Evolutionary conservation across 2,888 invertebrate species (phyloP).

Genomic region (Morpho deidamia): DNA sequence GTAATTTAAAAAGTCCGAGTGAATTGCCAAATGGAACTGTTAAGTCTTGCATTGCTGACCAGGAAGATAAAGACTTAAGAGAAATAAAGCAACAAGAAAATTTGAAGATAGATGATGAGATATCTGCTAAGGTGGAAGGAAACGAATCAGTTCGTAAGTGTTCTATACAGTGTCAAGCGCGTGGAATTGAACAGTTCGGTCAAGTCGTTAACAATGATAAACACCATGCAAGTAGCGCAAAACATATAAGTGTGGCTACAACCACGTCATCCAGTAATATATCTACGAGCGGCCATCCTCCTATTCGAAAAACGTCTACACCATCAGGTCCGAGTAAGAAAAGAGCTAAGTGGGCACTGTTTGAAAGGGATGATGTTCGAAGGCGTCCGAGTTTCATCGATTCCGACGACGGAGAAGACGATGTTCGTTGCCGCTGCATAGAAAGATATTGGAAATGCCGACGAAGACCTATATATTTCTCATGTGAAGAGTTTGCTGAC

Average conservation of each 20-base stretch:
- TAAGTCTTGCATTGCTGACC: too few relatives aligned
- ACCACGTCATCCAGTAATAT: background rate
- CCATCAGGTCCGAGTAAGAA: background rate
- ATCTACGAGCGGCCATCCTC: background rate
- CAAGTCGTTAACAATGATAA: background rate
- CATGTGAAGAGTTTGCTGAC: constrained; percentile 16
- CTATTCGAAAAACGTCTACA: background rate
- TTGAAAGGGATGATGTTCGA: constrained; percentile 2
- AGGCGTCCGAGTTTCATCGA: constrained; percentile 1
- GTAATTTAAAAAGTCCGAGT: too few relatives aligned
- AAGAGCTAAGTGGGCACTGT: background rate
- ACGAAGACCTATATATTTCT: constrained; percentile 6
- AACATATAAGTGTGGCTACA: background rate
- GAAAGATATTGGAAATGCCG: constrained; percentile 20
- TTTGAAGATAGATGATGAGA: background rate
- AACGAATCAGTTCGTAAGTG: background rate
- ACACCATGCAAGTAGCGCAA: background rate
- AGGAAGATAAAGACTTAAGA: too few relatives aligned
- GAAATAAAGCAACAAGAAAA: too few relatives aligned
- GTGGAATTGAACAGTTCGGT: background rate
- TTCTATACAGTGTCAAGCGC: constrained; percentile 17
- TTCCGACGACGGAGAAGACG: constrained; percentile 18
- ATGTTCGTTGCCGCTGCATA: constrained; percentile 23
- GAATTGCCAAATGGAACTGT: too few relatives aligned
- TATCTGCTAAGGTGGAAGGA: background rate